Evolutionary conservation across 2,888 invertebrate species (phyloP), one percentile per base, ranked within the genome.

Genomic region (Alentia gelatinosa): DNA sequence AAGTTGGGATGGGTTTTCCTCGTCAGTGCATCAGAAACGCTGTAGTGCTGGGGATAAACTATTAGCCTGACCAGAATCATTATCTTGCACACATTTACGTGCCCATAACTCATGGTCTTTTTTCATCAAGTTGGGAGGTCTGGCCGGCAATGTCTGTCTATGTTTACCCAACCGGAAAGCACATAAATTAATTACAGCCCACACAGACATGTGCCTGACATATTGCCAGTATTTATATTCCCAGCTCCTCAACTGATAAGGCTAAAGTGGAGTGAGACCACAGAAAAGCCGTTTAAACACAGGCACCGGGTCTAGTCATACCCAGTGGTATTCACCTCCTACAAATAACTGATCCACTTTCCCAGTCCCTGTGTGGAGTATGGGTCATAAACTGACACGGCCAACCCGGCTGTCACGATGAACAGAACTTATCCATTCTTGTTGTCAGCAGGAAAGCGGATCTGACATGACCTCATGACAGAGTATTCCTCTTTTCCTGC

Each of bases 1-100:
- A 79, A 39, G 37, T 19, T 5, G 79, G 26, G 39, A 79, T 79
- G 79, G 79, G 26, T 39, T 79, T 39, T 39, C 79, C 35, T 79
- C 37, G 79, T 79, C 79, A 4, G 79, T 39, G 23, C 79, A 37
- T 79, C 79, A 79, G 79, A 74, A 79, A 39, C 39, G 37, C 79
- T 79, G 79, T 35, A 79, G 79, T 9, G 12, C 39, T 4, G 4
- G 37, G 39, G 79, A 33, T 68, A 79, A 79, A 19, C 79, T 35
- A 39, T 39, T 79, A 39, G 12, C 26, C 37, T 79, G 39, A 79
- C 79, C 39, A 79, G 39, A 35, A 15, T 12, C 79, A 79, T 79
- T 79, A 79, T 79, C 79, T 79, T 19, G 39, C 15, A 35, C 79
- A 79, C 37, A 37, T 79, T 19, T 79, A 37, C 19, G 15, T 19